phyloP scores from a whole-genome alignment of 2,888 invertebrate genomes.

The Melanchra persicariae region DNA sequence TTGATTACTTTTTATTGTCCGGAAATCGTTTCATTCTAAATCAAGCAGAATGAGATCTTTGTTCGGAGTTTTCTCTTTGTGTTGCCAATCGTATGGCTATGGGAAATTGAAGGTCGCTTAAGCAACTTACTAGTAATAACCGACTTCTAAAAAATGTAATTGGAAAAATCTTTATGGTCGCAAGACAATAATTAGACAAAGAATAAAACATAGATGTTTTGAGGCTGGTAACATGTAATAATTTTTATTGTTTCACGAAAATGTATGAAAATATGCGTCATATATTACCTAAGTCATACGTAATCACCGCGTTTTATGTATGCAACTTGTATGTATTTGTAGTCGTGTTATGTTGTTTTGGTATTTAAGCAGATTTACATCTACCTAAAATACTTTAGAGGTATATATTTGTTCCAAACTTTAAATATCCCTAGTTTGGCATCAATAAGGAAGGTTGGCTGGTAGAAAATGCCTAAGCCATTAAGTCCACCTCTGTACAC shows the following conservation, averaged over 20 bases:
- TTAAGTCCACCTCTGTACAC: too few relatives aligned
- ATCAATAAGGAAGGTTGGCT: too few relatives aligned
- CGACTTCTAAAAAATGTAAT: neutral
- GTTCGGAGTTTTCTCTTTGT: conserved; percentile 39
- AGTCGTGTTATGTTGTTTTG: too few relatives aligned
- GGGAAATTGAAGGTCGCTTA: conserved; percentile 28
- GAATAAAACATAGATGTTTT: neutral
- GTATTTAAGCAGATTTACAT: neutral
- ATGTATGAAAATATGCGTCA: neutral
- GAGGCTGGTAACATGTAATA: neutral
- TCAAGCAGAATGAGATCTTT: conserved; percentile 30
- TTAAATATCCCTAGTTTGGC: too few relatives aligned
- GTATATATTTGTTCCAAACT: too few relatives aligned
- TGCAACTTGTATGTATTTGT: neutral
- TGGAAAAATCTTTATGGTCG: too few relatives aligned
- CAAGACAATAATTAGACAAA: too few relatives aligned
- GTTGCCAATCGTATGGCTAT: conserved; percentile 17
- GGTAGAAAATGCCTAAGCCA: too few relatives aligned
- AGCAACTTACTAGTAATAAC: neutral
- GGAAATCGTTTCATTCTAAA: conserved; percentile 40
- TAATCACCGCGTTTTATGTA: neutral
- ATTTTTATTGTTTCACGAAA: conserved; percentile 16
- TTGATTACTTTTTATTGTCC: conserved; percentile 27
- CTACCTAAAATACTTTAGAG: too few relatives aligned
- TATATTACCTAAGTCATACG: neutral